Evolutionary conservation across 2,797 vertebrate genomes (phyloP), one percentile per base, ranked within the genome.

Genomic region (Sebastes variabilis): DNA sequence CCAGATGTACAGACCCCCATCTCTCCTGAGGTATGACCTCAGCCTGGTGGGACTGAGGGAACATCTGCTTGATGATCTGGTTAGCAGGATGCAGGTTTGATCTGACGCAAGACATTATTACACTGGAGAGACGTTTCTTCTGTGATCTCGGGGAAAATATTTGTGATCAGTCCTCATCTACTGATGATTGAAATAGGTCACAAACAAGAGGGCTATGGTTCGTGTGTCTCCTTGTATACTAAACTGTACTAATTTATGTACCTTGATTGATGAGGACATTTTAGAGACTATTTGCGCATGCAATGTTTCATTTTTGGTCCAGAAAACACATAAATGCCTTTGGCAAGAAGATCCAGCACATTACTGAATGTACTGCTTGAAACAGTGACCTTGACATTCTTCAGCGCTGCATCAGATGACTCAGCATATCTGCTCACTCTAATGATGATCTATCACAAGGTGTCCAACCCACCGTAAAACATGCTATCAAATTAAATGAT

Each of bases 21-120:
- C 18, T 96, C 96, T 94, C 94, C 92, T 88, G 94, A 92, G 90
- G 94, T 95, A 97, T 98, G 96, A 98, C 96, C 96, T 98, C 97
- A 99, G 93, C 94, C 79, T 66, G 85, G 86, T 94, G 95, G 96
- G 95, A 96, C 88, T 93, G 92, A 93, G 96, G 93, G 89, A 95
- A 96, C 97, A 97, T 97, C 97, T 97, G 97, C 95, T 95, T 90
- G 84, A 86, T 82, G 91, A 88, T 89, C 87, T 86, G 73, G 76
- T 89, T 87, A 94, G 93, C 87, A 92, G 93, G 81, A 86, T 89
- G 93, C 90, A 91, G 87, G 91, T 88, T 88, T 88, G 84, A 89
- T 91, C 83, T 88, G 82, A 87, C 36, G 32, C 65, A 88, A 77
- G 74, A 76, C 79, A 79, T 77, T 46, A 18, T 18, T 60, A 78